Evolutionary conservation across 2,113 vertebrate genomes (phyloP).

Genomic region (Nothocercus nigrocapillus): DNA sequence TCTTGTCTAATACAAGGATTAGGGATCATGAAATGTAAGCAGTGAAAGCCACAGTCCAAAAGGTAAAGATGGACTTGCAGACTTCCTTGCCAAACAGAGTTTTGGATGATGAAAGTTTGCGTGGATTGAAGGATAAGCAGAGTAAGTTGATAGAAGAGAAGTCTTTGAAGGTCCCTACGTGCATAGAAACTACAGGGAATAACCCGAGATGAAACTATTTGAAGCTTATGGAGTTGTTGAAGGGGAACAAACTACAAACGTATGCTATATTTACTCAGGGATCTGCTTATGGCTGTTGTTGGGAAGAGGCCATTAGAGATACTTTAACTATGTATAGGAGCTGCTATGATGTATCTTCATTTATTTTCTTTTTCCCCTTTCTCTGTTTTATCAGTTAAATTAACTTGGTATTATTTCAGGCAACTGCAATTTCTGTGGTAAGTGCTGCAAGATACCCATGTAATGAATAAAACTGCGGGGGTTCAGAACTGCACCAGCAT

Average conservation of each 20-base stretch:
- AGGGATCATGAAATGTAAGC: accelerated
- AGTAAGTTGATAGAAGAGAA: not conserved
- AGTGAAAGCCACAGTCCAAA: not conserved
- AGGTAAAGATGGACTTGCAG: not conserved
- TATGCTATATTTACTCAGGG: not conserved
- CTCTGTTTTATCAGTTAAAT: not conserved
- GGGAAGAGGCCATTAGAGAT: not conserved
- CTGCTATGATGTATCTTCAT: not conserved
- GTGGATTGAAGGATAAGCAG: not conserved
- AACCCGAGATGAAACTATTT: not conserved
- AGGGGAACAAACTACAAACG: not conserved
- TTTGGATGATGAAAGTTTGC: not conserved
- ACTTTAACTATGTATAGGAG: not conserved
- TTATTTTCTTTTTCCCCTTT: not conserved
- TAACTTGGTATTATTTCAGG: not conserved
- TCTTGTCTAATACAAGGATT: not conserved
- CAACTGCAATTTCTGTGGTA: not conserved
- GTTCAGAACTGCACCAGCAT: not conserved
- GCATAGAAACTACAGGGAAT: not conserved
- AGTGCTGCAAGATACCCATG: not conserved
- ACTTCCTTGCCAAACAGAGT: not conserved
- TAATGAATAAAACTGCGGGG: not conserved
- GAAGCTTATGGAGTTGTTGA: not conserved
- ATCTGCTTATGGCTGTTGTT: not conserved
- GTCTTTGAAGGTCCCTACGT: not conserved